Percentiles rank a stretch among this genome's conserved stretches.
Conservation (phyloP, 1,140 invertebrate genomes). For the Drosophila equinoxialis region DNA sequence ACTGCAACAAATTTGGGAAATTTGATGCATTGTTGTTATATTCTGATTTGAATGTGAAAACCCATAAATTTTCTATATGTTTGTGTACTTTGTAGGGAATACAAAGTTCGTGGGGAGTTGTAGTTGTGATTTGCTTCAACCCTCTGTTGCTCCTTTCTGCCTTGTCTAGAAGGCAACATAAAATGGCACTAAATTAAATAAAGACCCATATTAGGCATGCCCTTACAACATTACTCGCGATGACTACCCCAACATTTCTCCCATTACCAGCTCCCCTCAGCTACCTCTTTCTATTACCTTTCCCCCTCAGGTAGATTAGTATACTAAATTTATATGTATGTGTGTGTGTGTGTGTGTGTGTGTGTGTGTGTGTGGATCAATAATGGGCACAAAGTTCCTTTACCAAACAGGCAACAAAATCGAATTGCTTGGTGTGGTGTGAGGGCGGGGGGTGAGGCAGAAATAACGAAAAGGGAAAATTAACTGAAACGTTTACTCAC, state of each 20-base stretch:
- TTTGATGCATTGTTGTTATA: no score
- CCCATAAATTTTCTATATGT: no score
- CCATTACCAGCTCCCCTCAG: constrained; percentile 17
- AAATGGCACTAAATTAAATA: constrained; percentile 80
- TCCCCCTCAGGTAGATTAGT: constrained; percentile 35
- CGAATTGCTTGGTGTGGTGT: constrained; percentile 15
- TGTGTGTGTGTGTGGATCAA: constrained; percentile 60
- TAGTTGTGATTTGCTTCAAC: constrained; percentile 8
- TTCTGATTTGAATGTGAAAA: no score
- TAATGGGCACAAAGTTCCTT: constrained; percentile 76
- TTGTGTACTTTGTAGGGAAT: no score
- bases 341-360: constrained; percentile 28
- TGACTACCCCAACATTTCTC: constrained; percentile 5
- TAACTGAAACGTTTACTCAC: constrained; percentile 46
- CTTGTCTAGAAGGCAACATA: constrained; percentile 50
- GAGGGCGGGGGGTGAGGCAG: background rate
- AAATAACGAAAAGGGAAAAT: constrained; percentile 43
- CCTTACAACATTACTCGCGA: constrained; percentile 50
- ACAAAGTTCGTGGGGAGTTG: background rate
- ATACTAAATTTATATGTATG: constrained; percentile 31
- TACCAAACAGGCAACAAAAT: constrained; percentile 36
- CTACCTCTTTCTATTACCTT: background rate
- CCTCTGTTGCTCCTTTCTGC: constrained; percentile 16
- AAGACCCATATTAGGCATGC: constrained; percentile 76
- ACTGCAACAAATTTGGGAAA: no score